Percentiles rank a stretch among this genome's conserved stretches.
These are phyloP conservation scores for Lates japonicus DNA, from an alignment of 2,797 vertebrate genomes.

Conservation along the genomic window DNA sequence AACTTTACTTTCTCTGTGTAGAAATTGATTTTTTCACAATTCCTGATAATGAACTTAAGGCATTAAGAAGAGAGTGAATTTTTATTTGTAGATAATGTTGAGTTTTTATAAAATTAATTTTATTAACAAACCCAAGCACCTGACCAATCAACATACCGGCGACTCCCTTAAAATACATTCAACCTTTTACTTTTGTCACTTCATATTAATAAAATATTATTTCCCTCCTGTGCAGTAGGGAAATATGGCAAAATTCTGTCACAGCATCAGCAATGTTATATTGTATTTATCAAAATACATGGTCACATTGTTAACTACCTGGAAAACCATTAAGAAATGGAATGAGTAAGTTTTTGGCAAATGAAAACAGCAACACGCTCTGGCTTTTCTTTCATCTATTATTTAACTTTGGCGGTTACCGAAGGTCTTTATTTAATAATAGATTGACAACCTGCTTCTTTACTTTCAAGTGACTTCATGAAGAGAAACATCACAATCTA, in stretches of 20 bases:
- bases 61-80: not conserved
- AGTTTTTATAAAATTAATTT: not conserved
- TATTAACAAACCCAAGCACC: not conserved
- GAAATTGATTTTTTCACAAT: not conserved
- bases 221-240: too few species aligned
- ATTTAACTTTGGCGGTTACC: conserved; percentile 29
- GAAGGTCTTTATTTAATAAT: conserved; percentile 33
- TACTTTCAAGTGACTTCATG: conserved; percentile 2
- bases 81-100: not conserved
- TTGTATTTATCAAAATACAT: too few species aligned
- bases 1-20: not conserved
- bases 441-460: conserved; percentile 33
- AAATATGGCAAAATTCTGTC: too few species aligned
- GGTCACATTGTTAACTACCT: too few species aligned
- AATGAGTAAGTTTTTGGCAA: too few species aligned
- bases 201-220: too few species aligned
- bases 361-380: not conserved
- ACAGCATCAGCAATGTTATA: too few species aligned
- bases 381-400: conserved; percentile 7
- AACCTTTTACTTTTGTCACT: too few species aligned
- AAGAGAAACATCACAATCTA: conserved; percentile 41
- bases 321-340: too few species aligned
- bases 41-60: not conserved
- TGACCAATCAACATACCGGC: not conserved
- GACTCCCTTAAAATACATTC: too few species aligned